Percentiles rank a stretch among this genome's conserved stretches.
Evolutionary conservation across 2,797 vertebrate species (phyloP).

Genomic region (Danio albolineatus): DNA sequence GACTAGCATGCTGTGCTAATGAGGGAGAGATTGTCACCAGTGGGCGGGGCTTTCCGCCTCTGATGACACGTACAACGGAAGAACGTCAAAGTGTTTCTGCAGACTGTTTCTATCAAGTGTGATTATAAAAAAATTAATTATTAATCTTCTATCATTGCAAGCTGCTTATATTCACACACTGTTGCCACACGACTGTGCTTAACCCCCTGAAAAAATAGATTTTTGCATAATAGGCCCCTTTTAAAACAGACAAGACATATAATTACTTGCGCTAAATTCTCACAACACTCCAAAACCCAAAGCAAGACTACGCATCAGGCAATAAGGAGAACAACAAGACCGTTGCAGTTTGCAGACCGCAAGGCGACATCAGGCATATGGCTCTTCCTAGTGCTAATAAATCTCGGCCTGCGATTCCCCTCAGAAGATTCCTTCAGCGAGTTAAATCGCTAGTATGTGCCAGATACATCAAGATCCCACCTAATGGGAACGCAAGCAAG

Average conservation of each 20-base stretch:
- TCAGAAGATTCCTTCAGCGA: not conserved
- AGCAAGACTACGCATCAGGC: slow-evolving; percentile 1
- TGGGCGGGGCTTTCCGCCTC: too few species aligned
- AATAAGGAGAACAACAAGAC: slow-evolving; percentile 25
- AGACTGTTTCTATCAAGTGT: too few species aligned
- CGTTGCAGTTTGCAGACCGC: slow-evolving; percentile 30
- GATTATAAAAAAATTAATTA: too few species aligned
- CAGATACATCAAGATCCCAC: slow-evolving; percentile 12
- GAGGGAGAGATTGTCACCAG: too few species aligned
- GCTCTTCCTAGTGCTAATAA: slow-evolving; percentile 36
- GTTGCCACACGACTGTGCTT: too few species aligned
- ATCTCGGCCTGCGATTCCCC: slow-evolving; percentile 26
- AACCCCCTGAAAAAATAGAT: too few species aligned
- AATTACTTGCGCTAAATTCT: slow-evolving; percentile 9
- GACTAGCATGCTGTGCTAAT: too few species aligned
- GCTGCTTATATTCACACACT: too few species aligned
- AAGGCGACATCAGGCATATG: slow-evolving; percentile 43
- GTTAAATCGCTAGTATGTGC: slow-evolving; percentile 23
- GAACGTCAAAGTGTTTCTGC: too few species aligned
- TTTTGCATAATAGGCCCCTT: too few species aligned
- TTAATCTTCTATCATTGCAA: too few species aligned
- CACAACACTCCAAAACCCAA: slow-evolving; percentile 15
- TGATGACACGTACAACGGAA: too few species aligned
- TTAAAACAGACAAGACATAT: not conserved
- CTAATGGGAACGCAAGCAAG: slow-evolving; percentile 9